phyloP scores from a whole-genome alignment of 2,797 vertebrate genomes.

The Borostomias antarcticus region DNA sequence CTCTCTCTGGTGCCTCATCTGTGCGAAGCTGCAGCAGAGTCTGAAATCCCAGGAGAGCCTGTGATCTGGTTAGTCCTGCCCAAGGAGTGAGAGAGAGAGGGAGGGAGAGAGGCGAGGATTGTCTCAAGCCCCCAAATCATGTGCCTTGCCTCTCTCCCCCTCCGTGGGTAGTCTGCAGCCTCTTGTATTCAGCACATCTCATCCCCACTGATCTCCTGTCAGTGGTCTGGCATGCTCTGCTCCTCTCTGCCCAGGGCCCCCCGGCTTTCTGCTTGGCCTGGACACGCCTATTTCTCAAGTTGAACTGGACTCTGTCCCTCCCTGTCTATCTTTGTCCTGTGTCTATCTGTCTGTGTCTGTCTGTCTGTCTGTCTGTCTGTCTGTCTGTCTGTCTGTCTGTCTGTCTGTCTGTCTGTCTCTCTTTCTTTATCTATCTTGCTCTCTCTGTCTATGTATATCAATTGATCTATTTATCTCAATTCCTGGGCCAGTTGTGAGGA shows the following conservation, averaged over 20 bases:
- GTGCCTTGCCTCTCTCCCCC: not conserved
- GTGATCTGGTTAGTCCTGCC: conserved; percentile 1
- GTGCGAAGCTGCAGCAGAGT: conserved; percentile 6
- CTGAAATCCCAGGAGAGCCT: not conserved
- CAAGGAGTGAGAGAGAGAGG: not conserved
- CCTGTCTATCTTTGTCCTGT: not conserved
- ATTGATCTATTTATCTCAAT: not conserved
- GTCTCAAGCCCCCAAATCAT: not conserved
- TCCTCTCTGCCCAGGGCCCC: not conserved
- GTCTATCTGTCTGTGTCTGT: not conserved
- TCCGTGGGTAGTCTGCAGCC: not conserved
- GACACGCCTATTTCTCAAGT: not conserved
- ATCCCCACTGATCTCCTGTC: not conserved
- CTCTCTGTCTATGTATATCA: not conserved
- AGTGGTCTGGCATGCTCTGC: not conserved
- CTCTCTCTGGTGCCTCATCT: not conserved
- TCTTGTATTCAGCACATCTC: not conserved
- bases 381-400: not conserved
- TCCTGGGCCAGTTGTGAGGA: not conserved
- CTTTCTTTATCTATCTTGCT: not conserved
- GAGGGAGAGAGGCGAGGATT: not conserved
- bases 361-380: not conserved
- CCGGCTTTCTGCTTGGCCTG: not conserved
- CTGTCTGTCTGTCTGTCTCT: not conserved
- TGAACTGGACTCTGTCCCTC: not conserved